Base-by-base conservation (phyloP, 1,140 invertebrate species). In the Aricia agestis region DNA sequence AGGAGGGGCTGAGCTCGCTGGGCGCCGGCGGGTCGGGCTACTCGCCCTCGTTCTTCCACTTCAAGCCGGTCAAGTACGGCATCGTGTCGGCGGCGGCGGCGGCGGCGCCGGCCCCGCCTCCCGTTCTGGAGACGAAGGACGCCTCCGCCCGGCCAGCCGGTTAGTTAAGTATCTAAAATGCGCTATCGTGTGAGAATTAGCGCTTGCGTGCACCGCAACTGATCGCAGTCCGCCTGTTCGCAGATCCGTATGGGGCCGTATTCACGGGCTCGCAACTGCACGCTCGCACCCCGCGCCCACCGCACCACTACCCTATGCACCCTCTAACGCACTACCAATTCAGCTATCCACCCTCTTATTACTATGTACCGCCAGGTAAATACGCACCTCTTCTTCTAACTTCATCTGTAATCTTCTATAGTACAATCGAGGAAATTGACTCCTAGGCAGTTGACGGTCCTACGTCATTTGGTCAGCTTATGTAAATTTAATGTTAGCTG, bases 21-120 rank as follows among this genome's bases (percentile, higher is more conserved):
- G 95, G 94, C 77, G 92, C 94, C 31, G 96, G 95, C 68, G 96
- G 94, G 71, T 97, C 95, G 74, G 96, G 95, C 66, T 97, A 96
- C 87, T 97, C 96, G 70, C 97, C 96, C 1, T 98, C 95, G 11
- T 98, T 98, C 89, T 97, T 97, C 84, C 97, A 98, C 92, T 97
- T 97, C 87, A 97, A 97, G 89, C 97, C 97, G 15, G 93, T 95
- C 36, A 95, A 96, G 78, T 94, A 95, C 77, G 94, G 94, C 32
- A 93, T 95, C 72, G 95, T 95, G 88, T 93, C 93, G 63, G 94
- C 92, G 74, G 91, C 92, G 78, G 91, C 92, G 78, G 78, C 25
- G 36, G 36, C 36, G 36, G 36, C 71, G 70, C 81, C 84, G 25
- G 79, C 76, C 66, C 81, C 82, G 66, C 82, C 85, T 10, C 83